phyloP scores from a whole-genome alignment of 2,888 invertebrate genomes.

The Lamellibrachia satsuma region DNA sequence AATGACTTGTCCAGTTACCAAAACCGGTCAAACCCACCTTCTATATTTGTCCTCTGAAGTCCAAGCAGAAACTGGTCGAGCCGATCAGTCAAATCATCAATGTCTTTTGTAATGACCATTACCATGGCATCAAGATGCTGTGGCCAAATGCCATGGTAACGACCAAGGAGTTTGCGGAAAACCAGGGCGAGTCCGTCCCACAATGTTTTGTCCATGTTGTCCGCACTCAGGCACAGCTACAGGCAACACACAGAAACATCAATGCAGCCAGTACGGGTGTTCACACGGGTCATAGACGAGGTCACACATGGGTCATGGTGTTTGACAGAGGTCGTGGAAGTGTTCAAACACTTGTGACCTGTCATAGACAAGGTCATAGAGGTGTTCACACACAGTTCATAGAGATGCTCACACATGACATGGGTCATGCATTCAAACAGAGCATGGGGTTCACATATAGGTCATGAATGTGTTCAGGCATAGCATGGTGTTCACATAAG shows the following conservation, averaged over 20 bases:
- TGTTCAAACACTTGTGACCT: no score
- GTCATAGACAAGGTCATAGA: no score
- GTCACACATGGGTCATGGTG: no score
- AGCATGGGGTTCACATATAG: no score
- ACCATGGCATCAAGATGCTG: background rate
- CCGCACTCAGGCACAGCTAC: background rate
- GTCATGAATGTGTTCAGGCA: no score
- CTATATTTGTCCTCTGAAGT: background rate
- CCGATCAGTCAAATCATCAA: background rate
- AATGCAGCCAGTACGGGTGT: background rate
- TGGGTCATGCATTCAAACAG: no score
- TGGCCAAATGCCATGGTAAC: background rate
- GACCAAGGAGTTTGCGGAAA: slow-evolving; percentile 8
- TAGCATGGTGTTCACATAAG: no score
- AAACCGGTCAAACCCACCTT: background rate
- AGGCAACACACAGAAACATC: background rate
- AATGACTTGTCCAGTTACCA: background rate
- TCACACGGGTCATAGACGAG: background rate
- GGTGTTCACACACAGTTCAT: no score
- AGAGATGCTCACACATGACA: no score
- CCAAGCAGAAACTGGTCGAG: background rate
- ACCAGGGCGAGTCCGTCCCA: background rate
- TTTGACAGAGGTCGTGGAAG: no score
- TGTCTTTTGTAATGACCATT: background rate
- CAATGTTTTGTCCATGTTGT: background rate